A percentile compares a stretch with the other conserved stretches of the same genome.
phyloP scores from a whole-genome alignment of 92 coral and sea anemone species.

The Paramuricea clavata region DNA sequence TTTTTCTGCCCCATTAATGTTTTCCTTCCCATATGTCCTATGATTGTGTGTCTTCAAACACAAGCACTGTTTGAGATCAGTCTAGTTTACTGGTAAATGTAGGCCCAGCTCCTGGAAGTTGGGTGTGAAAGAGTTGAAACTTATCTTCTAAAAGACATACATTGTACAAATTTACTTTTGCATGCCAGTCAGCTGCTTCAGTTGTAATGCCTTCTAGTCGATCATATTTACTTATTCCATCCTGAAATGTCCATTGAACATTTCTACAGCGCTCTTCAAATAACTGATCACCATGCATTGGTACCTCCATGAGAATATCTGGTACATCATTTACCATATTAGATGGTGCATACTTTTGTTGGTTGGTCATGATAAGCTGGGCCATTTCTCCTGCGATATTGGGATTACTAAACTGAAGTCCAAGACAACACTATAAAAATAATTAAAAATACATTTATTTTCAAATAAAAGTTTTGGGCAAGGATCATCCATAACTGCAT shows the following conservation, averaged over 20 bases:
- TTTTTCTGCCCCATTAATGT: too few relatives aligned
- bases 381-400: constrained; percentile 60
- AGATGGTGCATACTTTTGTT: constrained; percentile 39
- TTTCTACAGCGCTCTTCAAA: constrained; percentile 38
- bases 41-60: too few relatives aligned
- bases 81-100: constrained; percentile 8
- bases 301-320: constrained; percentile 42
- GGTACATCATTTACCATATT: background rate
- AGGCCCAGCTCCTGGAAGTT: constrained; percentile 8
- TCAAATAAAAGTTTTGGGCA: too few relatives aligned
- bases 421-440: constrained; percentile 57
- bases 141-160: constrained; percentile 34
- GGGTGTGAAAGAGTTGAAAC: constrained; percentile 22
- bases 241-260: constrained; percentile 50
- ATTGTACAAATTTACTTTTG: constrained; percentile 45
- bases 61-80: too few relatives aligned
- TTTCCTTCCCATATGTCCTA: too few relatives aligned
- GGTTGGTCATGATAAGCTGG: constrained; percentile 54
- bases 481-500: too few relatives aligned
- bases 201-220: constrained; percentile 39
- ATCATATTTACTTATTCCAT: constrained; percentile 46
- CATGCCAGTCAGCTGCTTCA: constrained; percentile 38
- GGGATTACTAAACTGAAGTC: constrained; percentile 51
- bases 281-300: constrained; percentile 56
- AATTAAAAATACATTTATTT: too few relatives aligned